These are phyloP conservation scores for Athalia cordata DNA, from an alignment of 2,888 invertebrate species.

Conservation along the genomic window DNA sequence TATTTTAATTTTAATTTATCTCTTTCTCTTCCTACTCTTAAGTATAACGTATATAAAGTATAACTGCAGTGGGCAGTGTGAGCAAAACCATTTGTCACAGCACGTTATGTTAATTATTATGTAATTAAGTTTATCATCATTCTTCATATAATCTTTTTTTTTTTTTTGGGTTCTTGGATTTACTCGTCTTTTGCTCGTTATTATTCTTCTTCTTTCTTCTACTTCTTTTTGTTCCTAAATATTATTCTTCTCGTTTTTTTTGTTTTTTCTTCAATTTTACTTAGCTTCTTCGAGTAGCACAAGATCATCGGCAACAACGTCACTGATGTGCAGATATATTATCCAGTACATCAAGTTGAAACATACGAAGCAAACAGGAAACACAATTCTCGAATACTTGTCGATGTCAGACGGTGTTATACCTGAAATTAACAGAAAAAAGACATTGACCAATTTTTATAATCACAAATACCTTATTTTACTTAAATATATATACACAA, in stretches of 20 bases:
- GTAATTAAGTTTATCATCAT: slow-evolving; percentile 51
- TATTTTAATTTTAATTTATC: no score
- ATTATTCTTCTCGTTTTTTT: slow-evolving; percentile 50
- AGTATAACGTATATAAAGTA: no score
- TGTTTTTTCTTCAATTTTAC: slow-evolving; percentile 59
- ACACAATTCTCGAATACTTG: slow-evolving; percentile 98
- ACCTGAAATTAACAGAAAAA: slow-evolving; percentile 67
- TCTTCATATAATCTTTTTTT: not conserved
- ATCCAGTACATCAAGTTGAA: slow-evolving; percentile 99
- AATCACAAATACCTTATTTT: not conserved
- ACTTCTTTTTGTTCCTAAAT: slow-evolving; percentile 1
- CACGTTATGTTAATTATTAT: slow-evolving; percentile 52
- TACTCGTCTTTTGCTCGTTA: not conserved
- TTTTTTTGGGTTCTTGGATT: not conserved
- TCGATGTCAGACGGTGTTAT: slow-evolving; percentile 98
- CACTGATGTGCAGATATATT: slow-evolving; percentile 96
- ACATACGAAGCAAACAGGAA: slow-evolving; percentile 98
- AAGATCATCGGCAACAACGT: slow-evolving; percentile 95
- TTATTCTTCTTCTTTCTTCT: not conserved
- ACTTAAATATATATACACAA: not conserved
- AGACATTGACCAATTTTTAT: not conserved
- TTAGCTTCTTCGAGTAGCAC: slow-evolving; percentile 78
- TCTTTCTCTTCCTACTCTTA: no score
- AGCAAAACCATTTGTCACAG: slow-evolving; percentile 62
- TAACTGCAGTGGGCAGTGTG: slow-evolving; percentile 53